These are phyloP conservation scores for Pogonocherus hispidulus DNA, from an alignment of 2,888 invertebrate species.

Conservation along the genomic window DNA sequence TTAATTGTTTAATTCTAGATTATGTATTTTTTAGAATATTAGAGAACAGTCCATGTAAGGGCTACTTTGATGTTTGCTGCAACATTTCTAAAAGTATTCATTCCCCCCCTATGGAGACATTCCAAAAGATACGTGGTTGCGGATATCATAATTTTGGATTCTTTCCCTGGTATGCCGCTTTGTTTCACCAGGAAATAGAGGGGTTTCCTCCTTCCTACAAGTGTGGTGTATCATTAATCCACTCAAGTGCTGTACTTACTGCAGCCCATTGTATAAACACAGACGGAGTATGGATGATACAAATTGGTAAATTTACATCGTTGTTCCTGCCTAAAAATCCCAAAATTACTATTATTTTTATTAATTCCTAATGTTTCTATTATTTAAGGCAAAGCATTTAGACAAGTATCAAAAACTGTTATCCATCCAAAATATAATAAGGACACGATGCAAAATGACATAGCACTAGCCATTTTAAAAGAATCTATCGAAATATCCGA, in stretches of 20 bases:
- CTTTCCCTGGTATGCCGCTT: conserved; percentile 18
- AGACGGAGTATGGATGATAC: conserved; percentile 1
- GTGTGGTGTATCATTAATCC: conserved; percentile 17
- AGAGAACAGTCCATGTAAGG: background rate
- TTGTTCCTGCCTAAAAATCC: too few species aligned
- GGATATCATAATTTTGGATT: conserved; percentile 14
- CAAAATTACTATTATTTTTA: too few species aligned
- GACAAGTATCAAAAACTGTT: background rate
- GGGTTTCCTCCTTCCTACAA: background rate
- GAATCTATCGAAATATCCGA: conserved; percentile 5
- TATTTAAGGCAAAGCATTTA: background rate
- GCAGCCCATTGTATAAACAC: conserved; percentile 17
- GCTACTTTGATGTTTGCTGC: conserved; percentile 28
- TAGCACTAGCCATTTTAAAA: conserved; percentile 13
- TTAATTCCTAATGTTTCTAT: background rate
- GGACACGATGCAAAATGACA: conserved; percentile 9
- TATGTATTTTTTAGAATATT: conserved; percentile 4
- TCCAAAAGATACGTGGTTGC: conserved; percentile 1
- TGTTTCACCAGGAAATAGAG: background rate
- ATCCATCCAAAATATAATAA: conserved; percentile 14
- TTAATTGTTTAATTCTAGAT: background rate
- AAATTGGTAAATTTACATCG: conserved; percentile 6
- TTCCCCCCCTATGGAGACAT: background rate
- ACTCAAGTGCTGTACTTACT: conserved; percentile 11
- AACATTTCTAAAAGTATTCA: background rate